Base-by-base conservation (phyloP, 2,113 vertebrate species). In the Ictalurus furcatus region DNA sequence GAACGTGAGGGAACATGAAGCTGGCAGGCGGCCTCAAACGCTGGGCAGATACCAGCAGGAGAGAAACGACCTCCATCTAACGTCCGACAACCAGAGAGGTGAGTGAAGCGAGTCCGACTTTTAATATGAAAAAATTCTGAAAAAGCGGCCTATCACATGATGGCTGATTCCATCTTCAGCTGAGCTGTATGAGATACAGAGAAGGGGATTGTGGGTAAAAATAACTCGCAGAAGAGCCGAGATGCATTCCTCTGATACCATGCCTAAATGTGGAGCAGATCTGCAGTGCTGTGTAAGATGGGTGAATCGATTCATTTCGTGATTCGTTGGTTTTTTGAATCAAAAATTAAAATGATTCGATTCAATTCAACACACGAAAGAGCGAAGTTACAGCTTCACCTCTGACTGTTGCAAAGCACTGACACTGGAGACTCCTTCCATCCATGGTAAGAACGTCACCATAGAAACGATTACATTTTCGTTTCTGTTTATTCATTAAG, bases 11-110 rank as follows among this genome's bases (percentile, higher is more conserved):
- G 95, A 95, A 56, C 93, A 94, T 0, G 90, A 85, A 0, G 93
- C 94, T n/a, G 92, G 92, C 23, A 95, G 91, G 90, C 95, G 94
- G 81, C 81, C 81, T 16, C 4, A 84, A 63, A 63, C 21, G 0
- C 56, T 94, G 59, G 65, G 92, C 84, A 95, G 88, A 40, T 93
- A 95, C 91, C 94, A 88, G 1, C 76, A 93, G 0, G 94, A 93
- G 85, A 95, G 96, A 5, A 90, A 90, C 17, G 17, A 67, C 23
- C 79, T 85, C 93, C 95, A 0, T 87, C 93, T 21, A 90, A 90
- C 76, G 93, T 56, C 93, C 95, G 93, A 76, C 28, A 17, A 28
- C 19, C 58, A 78, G 19, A 84, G 71, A 23, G 88, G 88, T 88
- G 58, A 88, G 87, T 73, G 48, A 81, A 69, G 74, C 54, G 19